Evolutionary conservation across 2,888 invertebrate genomes (phyloP), one percentile per base, ranked within the genome.

Genomic region (Apamea epomidion): DNA sequence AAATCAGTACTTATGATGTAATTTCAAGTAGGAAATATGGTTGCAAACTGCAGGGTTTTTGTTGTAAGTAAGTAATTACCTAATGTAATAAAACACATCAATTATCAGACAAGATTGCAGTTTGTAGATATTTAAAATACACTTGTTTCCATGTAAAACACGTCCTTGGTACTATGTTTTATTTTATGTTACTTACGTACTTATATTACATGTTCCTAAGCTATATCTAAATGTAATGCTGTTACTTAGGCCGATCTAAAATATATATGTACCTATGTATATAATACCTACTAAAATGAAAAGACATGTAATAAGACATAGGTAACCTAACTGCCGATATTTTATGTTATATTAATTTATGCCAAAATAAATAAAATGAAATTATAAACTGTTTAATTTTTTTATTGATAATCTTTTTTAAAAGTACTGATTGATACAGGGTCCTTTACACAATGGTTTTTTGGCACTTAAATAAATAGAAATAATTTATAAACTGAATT

Each of bases 331-430:
- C 54, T 72, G 45, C 78, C 54, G 72, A 72, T 72, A 83, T 72
- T 71, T 76, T 48, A 54, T 16, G 32, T 72, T 78, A 72, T 37
- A 54, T 82, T 82, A 72, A 69, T 77, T 82, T 78, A 78, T 78
- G 72, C 37, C 45, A 72, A 83, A 82, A 78, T 78, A 83, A 82
- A 82, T 83, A 29, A 82, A 83, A 82, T 51, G 16, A 82, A 71
- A 67, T 21, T 42, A 42, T 51, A 54, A 62, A 29, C 16, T 25
- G 45, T 68, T 82, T 48, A 48, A 58, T 72, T 72, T 60, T 82
- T 82, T 29, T 72, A 83, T 82, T 78, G 45, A n/a, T 78, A 58
- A 48, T 71, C 60, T 21, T 68, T 78, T 72, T 78, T 68, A 72
- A 83, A 54, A 37, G 3, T 60, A 62, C 16, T 80, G 21, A 58